phyloP scores from a whole-genome alignment of 2,113 vertebrate species.

The Anser brachyrhynchus region DNA sequence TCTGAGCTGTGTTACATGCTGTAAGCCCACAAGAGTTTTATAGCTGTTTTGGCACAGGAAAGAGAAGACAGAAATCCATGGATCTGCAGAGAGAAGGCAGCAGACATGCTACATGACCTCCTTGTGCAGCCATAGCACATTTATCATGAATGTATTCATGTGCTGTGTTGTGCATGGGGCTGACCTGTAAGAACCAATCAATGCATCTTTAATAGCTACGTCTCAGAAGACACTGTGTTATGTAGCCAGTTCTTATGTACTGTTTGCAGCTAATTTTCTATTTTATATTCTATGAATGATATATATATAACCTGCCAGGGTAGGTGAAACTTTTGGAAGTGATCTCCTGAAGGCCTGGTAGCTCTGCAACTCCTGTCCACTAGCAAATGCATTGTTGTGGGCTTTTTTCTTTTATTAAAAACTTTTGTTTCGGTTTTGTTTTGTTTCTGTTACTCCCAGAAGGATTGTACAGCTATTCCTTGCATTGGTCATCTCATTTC shows the following conservation, averaged over 20 bases:
- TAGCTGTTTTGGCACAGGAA: background rate
- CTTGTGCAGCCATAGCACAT: background rate
- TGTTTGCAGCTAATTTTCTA: background rate
- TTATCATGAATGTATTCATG: background rate
- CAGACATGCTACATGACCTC: background rate
- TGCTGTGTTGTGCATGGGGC: rapidly evolving
- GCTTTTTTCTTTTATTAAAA: background rate
- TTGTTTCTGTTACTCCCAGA: background rate
- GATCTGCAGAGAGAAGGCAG: background rate
- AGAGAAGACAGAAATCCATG: background rate
- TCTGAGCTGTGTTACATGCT: background rate
- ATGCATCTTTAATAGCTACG: background rate
- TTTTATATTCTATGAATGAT: background rate
- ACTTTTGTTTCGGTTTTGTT: background rate
- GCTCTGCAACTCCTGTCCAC: background rate
- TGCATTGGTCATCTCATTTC: background rate
- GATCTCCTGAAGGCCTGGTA: background rate
- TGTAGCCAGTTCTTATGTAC: background rate
- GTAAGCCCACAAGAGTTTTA: background rate
- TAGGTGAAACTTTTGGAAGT: background rate
- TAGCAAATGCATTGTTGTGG: background rate
- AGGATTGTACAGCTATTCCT: background rate
- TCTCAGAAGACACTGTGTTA: background rate
- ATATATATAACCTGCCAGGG: too few species aligned
- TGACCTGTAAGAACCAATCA: background rate